These are phyloP conservation scores for Willowsia nigromaculata DNA, from an alignment of 2,888 invertebrate genomes.

Conservation along the genomic window DNA sequence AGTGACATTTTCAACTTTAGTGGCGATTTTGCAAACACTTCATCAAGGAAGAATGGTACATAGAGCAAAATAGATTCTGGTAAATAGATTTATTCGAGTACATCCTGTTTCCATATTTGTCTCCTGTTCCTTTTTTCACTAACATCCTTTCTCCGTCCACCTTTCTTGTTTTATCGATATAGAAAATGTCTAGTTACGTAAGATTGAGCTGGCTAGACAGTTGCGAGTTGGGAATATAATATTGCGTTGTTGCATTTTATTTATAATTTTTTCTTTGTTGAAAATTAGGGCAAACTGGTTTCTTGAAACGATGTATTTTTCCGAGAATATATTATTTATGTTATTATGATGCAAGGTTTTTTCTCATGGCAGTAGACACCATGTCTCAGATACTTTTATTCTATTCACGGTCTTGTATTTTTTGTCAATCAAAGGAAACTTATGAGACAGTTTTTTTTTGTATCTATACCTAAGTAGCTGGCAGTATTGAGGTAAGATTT, in stretches of 20 bases:
- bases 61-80: not conserved
- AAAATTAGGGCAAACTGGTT: not conserved
- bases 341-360: not conserved
- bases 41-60: not conserved
- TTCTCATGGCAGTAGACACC: not conserved
- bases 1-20: not conserved
- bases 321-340: not conserved
- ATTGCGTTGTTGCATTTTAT: not conserved
- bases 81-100: constrained; percentile 7
- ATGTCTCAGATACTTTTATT: not conserved
- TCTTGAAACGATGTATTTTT: not conserved
- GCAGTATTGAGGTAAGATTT: not conserved
- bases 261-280: not conserved
- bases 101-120: not conserved
- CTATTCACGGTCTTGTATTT: not conserved
- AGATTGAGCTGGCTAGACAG: not conserved
- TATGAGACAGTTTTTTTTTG: not conserved
- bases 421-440: constrained; percentile 12
- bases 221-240: not conserved
- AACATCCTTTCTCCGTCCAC: not conserved
- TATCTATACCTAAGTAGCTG: not conserved
- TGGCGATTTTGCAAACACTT: constrained; percentile 11
- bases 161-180: not conserved
- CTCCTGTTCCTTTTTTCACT: not conserved
- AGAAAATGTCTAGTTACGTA: not conserved